phyloP scores from a whole-genome alignment of 2,888 invertebrate genomes.

The Folsomia manolachei region DNA sequence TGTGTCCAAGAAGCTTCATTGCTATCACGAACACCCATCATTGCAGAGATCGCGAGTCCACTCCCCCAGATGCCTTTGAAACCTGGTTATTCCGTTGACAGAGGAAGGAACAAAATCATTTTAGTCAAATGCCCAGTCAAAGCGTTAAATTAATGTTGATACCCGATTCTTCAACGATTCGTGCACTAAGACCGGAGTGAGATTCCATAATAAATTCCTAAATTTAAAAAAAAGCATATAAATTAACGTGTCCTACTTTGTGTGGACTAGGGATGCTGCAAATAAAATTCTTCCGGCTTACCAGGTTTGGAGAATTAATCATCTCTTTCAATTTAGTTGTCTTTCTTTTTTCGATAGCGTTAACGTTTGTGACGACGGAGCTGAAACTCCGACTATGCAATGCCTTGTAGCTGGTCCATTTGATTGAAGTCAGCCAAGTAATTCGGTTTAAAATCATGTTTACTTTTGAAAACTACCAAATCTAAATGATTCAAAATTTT shows the following conservation, averaged over 20 bases:
- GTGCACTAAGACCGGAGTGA: constrained; percentile 56
- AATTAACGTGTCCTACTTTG: too few species aligned
- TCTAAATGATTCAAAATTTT: too few species aligned
- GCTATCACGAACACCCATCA: constrained; percentile 56
- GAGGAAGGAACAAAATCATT: not conserved
- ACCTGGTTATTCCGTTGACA: constrained; percentile 49
- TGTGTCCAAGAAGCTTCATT: constrained; percentile 58
- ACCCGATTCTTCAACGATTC: constrained; percentile 57
- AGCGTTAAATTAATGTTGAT: constrained; percentile 9
- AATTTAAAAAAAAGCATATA: too few species aligned
- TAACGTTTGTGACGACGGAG: too few species aligned
- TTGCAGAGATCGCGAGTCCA: constrained; percentile 56
- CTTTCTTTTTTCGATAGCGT: constrained; percentile 43
- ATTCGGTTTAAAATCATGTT: too few species aligned
- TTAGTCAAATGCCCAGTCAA: too few species aligned
- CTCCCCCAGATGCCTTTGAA: constrained; percentile 56
- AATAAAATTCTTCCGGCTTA: too few species aligned
- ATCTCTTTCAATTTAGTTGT: constrained; percentile 54
- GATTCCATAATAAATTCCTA: constrained; percentile 57
- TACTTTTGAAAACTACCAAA: too few species aligned
- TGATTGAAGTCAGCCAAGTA: too few species aligned
- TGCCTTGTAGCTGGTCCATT: too few species aligned
- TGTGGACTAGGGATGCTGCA: too few species aligned
- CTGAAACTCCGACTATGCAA: too few species aligned
- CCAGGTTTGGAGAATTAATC: constrained; percentile 53